Percentiles rank a stretch among this genome's conserved stretches.
Evolutionary conservation across 2,797 vertebrate species (phyloP).

Genomic region (Menidia menidia): DNA sequence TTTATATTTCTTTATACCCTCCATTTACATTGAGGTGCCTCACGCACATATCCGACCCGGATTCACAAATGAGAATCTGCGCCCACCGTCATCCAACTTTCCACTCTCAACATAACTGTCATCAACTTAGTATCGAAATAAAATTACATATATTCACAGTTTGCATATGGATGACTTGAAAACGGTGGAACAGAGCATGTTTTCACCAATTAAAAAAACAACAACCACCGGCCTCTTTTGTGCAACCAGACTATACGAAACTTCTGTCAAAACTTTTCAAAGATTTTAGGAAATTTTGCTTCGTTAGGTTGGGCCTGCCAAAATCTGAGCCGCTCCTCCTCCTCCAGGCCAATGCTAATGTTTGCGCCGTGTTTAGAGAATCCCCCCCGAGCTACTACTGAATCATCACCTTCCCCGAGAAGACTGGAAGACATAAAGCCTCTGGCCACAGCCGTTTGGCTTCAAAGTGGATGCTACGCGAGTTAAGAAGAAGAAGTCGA

Average conservation of each 20-base stretch:
- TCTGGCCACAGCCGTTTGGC: too few species aligned
- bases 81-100: not conserved
- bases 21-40: not conserved
- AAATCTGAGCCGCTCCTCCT: not conserved
- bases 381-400: not conserved
- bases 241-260: not conserved
- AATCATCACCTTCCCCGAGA: not conserved
- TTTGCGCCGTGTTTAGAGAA: not conserved
- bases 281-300: not conserved
- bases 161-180: too few species aligned
- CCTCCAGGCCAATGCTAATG: not conserved
- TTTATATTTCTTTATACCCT: not conserved
- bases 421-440: not conserved
- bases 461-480: constrained; percentile 4
- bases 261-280: not conserved
- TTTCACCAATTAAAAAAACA: not conserved
- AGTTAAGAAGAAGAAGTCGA: constrained; percentile 47
- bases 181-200: too few species aligned
- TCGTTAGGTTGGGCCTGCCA: not conserved
- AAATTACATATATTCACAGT: too few species aligned
- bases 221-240: not conserved
- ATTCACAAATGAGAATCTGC: not conserved
- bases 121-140: not conserved
- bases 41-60: not conserved
- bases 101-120: not conserved